Base-by-base conservation (phyloP, 2,113 vertebrate species). In the Alligator sinensis region DNA sequence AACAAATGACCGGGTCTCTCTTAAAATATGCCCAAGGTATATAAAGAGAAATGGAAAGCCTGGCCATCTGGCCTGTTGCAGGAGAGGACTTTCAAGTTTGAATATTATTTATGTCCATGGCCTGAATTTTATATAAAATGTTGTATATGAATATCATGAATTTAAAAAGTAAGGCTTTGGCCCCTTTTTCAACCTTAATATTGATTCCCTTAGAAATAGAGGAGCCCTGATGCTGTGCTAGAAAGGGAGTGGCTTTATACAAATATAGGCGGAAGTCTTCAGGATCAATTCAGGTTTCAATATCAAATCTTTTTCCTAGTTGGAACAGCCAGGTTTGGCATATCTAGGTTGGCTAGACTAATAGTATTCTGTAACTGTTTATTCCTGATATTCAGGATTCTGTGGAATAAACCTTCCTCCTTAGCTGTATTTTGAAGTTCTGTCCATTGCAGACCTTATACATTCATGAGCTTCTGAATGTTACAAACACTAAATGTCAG, bases 291-390 rank as follows among this genome's bases (percentile, higher is more conserved):
- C 6, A 5, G 57, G 16, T 8, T 82, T 30, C 47, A 47, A 47
- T n/a, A 3, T 9, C 3, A 3, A 68, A 28, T 2, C 6, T 4
- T 13, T 82, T 55, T 9, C 11, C 6, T 13, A 0, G 21, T 11
- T 28, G 19, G 16, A 18, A 54, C 2, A 5, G 11, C 28, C 79
- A 47, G 3, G 57, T 82, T 58, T 79, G 47, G 1, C 4, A 87
- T 0, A 0, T 3, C 58, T 27, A 15, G 15, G 4, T 47, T 80
- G 3, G 1, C 27, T n/a, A 21, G 4, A 2, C 34, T 22, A 80
- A 5, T 22, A 28, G 14, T 47, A 27, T 0, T 0, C n/a, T 61
- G 30, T 0, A 1, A 6, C n/a, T 57, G 17, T 38, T 22, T 7
- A 38, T 76, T 4, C 2, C 1, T 10, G 28, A 63, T 59, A 19